Evolutionary conservation across 2,797 vertebrate species (phyloP), one percentile per base, ranked within the genome.

Genomic region (Labeo calbasu): DNA sequence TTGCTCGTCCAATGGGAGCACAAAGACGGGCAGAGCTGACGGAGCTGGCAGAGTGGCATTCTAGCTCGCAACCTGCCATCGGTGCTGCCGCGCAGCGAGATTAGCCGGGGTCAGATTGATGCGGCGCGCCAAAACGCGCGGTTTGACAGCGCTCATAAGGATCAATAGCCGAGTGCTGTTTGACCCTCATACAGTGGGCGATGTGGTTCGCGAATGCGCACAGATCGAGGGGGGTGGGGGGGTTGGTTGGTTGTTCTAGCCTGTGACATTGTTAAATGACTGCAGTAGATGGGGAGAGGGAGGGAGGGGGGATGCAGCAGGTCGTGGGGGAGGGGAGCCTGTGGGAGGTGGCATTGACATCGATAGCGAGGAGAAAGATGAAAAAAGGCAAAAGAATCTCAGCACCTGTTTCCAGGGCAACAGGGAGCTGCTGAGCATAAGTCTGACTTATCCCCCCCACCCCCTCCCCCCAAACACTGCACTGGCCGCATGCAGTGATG

Each of bases 371-470:
- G 90, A 92, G 90, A 93, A 93, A 94, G 90, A 93, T 90, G 92
- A 92, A 93, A 90, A 90, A 91, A 87, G 84, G 84, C 88, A 92
- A 88, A 83, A 89, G 93, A 95, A 93, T 95, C 93, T 94, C 92
- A 83, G 92, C 92, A 95, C 93, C 94, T 94, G 95, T 95, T 95
- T 95, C 94, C 95, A 95, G 92, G 94, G 94, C 93, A 95, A 95
- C 95, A 91, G 92, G 93, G 93, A 93, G 93, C 94, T 95, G 94
- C 92, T 92, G 92, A 93, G 92, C 91, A 92, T 91, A 93, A 92
- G 91, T 92, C 92, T 90, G 91, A 93, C 89, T 93, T 70, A 36
- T 4, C 68, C 68, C 14, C 28, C 32, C 80, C 51, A 40, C 55
- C 28, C 48, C 55, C 28, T 36, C 32, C 32, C 32, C 4, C 32